These are phyloP conservation scores for Florisuga fusca DNA, from an alignment of 2,797 vertebrate genomes.

Conservation along the genomic window DNA sequence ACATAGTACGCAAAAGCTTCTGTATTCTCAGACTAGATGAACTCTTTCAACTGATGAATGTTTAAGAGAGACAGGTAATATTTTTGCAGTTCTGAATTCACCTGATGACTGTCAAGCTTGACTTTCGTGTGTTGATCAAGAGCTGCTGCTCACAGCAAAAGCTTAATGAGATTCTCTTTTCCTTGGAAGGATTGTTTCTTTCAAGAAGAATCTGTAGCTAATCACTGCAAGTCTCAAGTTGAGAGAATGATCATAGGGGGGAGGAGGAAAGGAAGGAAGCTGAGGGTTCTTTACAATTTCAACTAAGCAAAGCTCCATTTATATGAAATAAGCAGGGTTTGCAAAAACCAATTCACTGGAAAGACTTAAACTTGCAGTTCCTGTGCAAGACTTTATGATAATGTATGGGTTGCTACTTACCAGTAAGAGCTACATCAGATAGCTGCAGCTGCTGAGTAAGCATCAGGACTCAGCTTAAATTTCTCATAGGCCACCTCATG, in stretches of 20 bases:
- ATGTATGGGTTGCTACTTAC: neutral
- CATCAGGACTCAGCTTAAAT: neutral
- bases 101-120: slow-evolving; percentile 38
- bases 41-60: slow-evolving; percentile 48
- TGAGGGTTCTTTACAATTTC: neutral
- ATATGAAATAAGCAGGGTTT: neutral
- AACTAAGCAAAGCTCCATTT: neutral
- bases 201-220: slow-evolving; percentile 47
- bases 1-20: neutral
- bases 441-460: neutral
- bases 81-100: slow-evolving; percentile 50
- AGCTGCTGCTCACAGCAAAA: slow-evolving; percentile 36
- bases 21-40: slow-evolving; percentile 18
- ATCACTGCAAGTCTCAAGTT: slow-evolving; percentile 34
- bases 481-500: fast-evolving
- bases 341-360: neutral
- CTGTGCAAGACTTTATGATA: neutral
- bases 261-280: neutral
- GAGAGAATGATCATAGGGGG: slow-evolving; percentile 21
- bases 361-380: neutral
- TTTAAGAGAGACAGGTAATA: slow-evolving; percentile 37
- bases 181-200: slow-evolving; percentile 14
- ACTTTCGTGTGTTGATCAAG: slow-evolving; percentile 44
- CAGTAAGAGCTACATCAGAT: neutral
- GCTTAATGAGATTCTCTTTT: slow-evolving; percentile 41